Conservation (phyloP, 2,113 vertebrate species). For the Nesoenas mayeri region DNA sequence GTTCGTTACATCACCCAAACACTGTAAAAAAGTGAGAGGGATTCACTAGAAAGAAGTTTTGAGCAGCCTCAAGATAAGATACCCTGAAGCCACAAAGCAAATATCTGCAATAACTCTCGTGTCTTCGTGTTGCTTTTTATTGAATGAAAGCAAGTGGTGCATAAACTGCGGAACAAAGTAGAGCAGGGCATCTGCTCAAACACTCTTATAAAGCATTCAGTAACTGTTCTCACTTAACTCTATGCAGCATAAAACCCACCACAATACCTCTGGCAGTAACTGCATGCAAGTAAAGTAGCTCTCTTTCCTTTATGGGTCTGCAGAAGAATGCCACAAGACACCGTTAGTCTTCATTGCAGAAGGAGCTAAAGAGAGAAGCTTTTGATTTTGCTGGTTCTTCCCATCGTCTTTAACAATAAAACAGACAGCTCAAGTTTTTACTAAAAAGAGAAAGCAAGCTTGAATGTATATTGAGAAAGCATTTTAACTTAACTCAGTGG, state of each 20-base stretch:
- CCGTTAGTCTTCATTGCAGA: background rate
- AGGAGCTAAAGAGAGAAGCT: background rate
- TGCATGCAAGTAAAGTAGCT: background rate
- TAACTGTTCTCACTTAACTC: slow-evolving; percentile 9
- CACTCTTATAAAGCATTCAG: background rate
- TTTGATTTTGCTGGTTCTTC: slow-evolving; percentile 4
- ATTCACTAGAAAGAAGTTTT: background rate
- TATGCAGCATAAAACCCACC: slow-evolving; percentile 11
- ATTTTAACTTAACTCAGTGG: background rate
- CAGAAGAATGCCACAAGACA: background rate
- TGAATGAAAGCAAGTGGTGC: slow-evolving; percentile 37
- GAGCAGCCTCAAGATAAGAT: background rate
- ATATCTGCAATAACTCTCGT: background rate
- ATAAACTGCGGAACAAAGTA: slow-evolving; percentile 39
- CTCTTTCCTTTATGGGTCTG: background rate
- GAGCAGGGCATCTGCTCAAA: slow-evolving; percentile 40
- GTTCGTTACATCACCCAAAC: background rate
- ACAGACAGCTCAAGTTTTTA: background rate
- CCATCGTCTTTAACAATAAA: background rate
- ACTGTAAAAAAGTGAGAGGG: background rate
- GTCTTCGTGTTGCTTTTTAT: slow-evolving; percentile 29
- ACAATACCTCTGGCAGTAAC: background rate
- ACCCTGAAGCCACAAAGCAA: slow-evolving; percentile 14
- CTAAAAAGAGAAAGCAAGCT: background rate
- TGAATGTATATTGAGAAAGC: background rate